A percentile compares a stretch with the other conserved stretches of the same genome.
phyloP scores from a whole-genome alignment of 64 coral and sea anemone species.

The Montipora foliosa region DNA sequence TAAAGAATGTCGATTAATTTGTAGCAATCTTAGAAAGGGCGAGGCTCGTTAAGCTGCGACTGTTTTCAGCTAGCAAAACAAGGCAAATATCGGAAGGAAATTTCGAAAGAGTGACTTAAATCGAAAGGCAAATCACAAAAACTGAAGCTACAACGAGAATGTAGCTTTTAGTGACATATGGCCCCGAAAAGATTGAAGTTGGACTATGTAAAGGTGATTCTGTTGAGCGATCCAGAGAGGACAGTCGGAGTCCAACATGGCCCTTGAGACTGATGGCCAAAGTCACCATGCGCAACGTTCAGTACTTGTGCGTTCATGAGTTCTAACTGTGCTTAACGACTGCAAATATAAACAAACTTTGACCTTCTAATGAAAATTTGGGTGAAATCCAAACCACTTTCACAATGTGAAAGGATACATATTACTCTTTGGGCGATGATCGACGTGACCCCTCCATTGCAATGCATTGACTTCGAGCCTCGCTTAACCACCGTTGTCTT shows the following conservation, averaged over 20 bases:
- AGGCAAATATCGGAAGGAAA: not conserved
- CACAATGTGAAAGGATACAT: not conserved
- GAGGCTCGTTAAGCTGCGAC: not conserved
- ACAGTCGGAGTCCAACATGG: not conserved
- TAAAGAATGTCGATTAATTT: not conserved
- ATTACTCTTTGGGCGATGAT: not conserved
- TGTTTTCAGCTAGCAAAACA: not conserved
- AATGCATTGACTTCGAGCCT: not conserved
- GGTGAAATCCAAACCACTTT: not conserved
- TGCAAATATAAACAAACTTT: not conserved
- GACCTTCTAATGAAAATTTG: not conserved
- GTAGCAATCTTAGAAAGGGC: not conserved
- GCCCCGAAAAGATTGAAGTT: too few relatives aligned
- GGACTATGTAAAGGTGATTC: too few relatives aligned
- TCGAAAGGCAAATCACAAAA: not conserved
- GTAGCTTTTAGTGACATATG: not conserved
- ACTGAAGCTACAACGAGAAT: not conserved
- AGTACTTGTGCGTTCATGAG: not conserved
- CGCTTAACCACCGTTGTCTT: not conserved
- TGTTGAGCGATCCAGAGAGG: too few relatives aligned
- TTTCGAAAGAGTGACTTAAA: not conserved
- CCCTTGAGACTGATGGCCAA: not conserved
- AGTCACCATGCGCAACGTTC: not conserved
- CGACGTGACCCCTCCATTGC: too few relatives aligned
- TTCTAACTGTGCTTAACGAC: not conserved